These are phyloP conservation scores for Cephonodes hylas DNA, from an alignment of 2,888 invertebrate species.

Conservation along the genomic window DNA sequence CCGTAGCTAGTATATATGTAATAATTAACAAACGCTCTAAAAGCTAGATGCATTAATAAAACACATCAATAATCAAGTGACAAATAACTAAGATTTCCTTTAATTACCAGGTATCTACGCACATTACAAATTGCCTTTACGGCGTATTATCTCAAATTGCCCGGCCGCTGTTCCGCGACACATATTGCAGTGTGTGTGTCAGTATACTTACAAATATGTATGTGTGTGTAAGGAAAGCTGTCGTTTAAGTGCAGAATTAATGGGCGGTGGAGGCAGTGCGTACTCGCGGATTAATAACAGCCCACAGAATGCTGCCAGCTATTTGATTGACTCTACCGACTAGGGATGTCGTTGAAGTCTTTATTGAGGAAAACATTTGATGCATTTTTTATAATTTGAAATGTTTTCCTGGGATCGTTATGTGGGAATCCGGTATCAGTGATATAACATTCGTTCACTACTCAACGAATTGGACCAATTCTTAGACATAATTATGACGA, in stretches of 20 bases:
- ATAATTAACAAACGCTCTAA: no score
- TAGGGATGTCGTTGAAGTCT: background rate
- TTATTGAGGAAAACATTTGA: background rate
- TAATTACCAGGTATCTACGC: background rate
- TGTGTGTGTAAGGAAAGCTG: constrained; percentile 35
- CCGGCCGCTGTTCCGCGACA: background rate
- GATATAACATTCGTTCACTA: no score
- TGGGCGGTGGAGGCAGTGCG: constrained; percentile 26
- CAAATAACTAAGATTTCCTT: background rate
- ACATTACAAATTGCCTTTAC: constrained; percentile 4
- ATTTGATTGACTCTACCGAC: background rate
- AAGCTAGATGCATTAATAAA: no score
- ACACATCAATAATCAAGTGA: no score
- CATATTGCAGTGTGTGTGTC: constrained; percentile 19
- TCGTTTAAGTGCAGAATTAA: constrained; percentile 22
- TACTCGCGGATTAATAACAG: constrained; percentile 25
- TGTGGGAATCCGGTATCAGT: no score
- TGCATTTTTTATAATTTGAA: no score
- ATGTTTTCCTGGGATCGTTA: no score
- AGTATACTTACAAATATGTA: constrained; percentile 8
- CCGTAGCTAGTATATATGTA: no score
- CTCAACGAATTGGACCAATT: no score
- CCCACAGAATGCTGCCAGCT: constrained; percentile 13
- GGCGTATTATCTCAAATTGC: background rate
- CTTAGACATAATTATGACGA: no score